phyloP scores from a whole-genome alignment of 2,888 invertebrate species.

The Ceriagrion tenellum region DNA sequence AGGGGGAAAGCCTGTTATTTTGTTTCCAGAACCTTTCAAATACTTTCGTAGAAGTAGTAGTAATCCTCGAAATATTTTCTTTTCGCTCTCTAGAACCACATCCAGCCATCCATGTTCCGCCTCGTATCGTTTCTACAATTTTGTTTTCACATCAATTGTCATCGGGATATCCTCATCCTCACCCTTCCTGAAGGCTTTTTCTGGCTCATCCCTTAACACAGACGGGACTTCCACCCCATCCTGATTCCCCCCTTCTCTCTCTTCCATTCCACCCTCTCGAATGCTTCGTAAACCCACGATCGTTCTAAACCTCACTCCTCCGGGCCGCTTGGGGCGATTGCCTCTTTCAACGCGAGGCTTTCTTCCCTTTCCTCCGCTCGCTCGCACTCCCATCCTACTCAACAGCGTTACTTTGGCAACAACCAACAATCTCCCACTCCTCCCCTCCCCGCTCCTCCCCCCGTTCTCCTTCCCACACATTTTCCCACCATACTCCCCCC shows the following conservation, averaged over 20 bases:
- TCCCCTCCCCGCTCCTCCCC: not conserved
- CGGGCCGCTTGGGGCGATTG: slow-evolving; percentile 11
- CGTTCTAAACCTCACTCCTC: not conserved
- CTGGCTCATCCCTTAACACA: not conserved
- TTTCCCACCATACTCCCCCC: not conserved
- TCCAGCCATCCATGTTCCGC: not conserved
- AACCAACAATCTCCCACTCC: slow-evolving; percentile 1
- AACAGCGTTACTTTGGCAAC: slow-evolving; percentile 41
- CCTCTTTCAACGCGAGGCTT: slow-evolving; percentile 38
- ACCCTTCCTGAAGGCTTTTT: not conserved
- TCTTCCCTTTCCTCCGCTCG: not conserved
- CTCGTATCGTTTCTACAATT: slow-evolving; percentile 45
- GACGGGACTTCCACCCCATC: not conserved
- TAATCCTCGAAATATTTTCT: not conserved
- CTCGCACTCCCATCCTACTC: not conserved
- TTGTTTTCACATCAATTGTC: slow-evolving; percentile 64
- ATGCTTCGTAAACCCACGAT: too few relatives aligned
- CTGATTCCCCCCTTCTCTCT: too few relatives aligned
- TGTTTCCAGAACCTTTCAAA: not conserved
- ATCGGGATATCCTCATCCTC: not conserved
- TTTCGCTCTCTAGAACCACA: not conserved
- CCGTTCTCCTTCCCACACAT: not conserved
- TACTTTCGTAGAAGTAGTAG: not conserved
- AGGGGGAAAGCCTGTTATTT: not conserved
- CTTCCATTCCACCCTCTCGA: too few relatives aligned